Evolutionary conservation across 2,113 vertebrate genomes (phyloP).

Genomic region (Urocitellus parryii): DNA sequence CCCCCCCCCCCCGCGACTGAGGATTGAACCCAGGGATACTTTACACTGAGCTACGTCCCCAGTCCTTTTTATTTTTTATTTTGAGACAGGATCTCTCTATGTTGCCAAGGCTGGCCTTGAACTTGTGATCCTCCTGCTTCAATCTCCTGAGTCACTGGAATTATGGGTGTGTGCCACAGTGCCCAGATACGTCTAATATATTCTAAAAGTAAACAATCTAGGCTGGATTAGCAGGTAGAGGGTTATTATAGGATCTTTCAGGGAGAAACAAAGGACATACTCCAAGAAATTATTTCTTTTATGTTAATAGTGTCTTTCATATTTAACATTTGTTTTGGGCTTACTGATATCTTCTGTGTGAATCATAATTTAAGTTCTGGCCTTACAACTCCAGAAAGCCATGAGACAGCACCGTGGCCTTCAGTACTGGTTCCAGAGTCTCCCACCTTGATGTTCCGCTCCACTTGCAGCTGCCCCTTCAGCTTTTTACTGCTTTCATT

Average conservation of each 20-base stretch:
- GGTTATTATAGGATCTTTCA: background rate
- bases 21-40: no score
- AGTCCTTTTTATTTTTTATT: background rate
- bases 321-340: conserved; percentile 16
- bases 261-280: background rate
- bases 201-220: background rate
- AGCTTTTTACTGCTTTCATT: conserved; percentile 27
- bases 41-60: no score
- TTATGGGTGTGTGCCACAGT: background rate
- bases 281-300: background rate
- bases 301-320: conserved; percentile 1
- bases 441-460: background rate
- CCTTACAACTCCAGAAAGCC: background rate
- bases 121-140: background rate
- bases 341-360: background rate
- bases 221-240: background rate
- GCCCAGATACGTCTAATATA: background rate
- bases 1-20: no score
- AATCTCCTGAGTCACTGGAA: background rate
- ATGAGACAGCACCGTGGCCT: background rate
- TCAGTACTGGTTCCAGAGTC: background rate
- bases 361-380: background rate
- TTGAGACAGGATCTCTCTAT: background rate
- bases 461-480: background rate
- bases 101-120: background rate